Evolutionary conservation across 2,113 vertebrate genomes (phyloP).

Genomic region (Penelope pileata): DNA sequence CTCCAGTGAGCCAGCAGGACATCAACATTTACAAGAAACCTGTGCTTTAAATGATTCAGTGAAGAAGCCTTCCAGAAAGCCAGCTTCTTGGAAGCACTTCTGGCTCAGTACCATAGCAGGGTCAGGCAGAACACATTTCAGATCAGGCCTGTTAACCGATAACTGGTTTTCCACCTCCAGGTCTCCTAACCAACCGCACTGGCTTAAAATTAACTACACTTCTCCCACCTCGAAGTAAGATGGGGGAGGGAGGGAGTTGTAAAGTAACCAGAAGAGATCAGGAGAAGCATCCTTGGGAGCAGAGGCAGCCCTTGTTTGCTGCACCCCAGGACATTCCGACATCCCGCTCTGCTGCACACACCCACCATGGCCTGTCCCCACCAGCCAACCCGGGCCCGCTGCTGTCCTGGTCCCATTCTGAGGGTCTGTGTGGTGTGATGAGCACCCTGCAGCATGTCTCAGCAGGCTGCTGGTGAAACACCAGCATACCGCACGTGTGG

Average conservation of each 20-base stretch:
- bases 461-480: fast-evolving
- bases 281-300: neutral
- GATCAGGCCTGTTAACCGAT: conserved; percentile 36
- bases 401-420: neutral
- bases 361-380: neutral
- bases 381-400: neutral
- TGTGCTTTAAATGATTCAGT: conserved; percentile 50
- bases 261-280: neutral
- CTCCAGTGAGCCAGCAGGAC: conserved; percentile 18
- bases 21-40: conserved; percentile 51
- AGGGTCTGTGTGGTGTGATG: fast-evolving
- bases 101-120: neutral
- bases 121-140: conserved; percentile 30
- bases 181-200: conserved; percentile 5
- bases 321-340: neutral
- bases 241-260: neutral
- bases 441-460: fast-evolving
- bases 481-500: fast-evolving
- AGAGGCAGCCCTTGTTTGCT: neutral
- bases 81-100: neutral
- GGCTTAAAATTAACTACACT: conserved; percentile 51
- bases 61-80: conserved; percentile 41
- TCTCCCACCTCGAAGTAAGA: neutral
- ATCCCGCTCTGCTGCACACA: fast-evolving
- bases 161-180: conserved; percentile 43